Base-by-base conservation (phyloP, 2,797 vertebrate species). In the Anas bahamensis region DNA sequence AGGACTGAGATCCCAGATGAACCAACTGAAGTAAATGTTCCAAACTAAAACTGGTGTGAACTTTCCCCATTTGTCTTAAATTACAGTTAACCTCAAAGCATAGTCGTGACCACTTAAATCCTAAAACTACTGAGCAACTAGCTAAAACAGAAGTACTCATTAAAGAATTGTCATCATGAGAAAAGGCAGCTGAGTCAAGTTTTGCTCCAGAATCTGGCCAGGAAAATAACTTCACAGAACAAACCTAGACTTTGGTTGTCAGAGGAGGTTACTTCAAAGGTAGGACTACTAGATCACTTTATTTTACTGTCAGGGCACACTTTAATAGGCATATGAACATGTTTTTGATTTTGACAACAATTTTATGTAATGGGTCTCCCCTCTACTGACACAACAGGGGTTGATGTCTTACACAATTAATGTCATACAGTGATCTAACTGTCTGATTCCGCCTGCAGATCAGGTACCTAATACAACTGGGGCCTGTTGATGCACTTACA, bases 101-200 rank as follows among this genome's bases (percentile, higher is more conserved):
- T 89, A 89, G 68, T 83, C 86, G 86, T 94, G 93, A 94, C 93
- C 39, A 24, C 73, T 91, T 92, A 83, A 93, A 92, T 95, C 88
- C 94, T 93, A 91, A 69, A 94, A 92, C 94, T 92, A 91, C 92
- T 96, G 96, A 97, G 93, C 95, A 95, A 90, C 63, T 88, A 90
- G 83, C 66, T 93, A 65, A 93, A 97, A 96, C 87, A 96, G 81
- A 96, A 97, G 96, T 94, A 97, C 63, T 86, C 28, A 13, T 87
- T 76, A 81, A 33, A 74, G 71, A 93, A 92, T 64, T 53, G 44
- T 53, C 55, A 90, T 72, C 64, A 87, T 92, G 90, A 96, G 78
- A 95, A 95, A 91, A 90, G 83, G 89, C 94, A 97, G 89, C 95
- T 96, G 96, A 86, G 82, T 85, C 35, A 66, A 86, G 69, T 89